Conservation (phyloP, 2,888 invertebrate genomes). For the Lasioglossum villosulum region DNA sequence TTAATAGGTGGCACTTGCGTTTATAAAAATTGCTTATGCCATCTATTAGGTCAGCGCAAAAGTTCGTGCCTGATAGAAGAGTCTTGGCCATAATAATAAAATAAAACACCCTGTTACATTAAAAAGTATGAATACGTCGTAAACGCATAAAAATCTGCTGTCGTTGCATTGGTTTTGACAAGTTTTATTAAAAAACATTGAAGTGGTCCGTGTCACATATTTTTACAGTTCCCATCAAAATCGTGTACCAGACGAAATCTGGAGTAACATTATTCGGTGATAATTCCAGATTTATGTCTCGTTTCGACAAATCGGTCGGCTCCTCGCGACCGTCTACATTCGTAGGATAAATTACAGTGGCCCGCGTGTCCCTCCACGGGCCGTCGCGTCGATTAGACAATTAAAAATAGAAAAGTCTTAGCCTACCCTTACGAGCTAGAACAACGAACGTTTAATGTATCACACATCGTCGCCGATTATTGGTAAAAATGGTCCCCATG, state of each 20-base stretch:
- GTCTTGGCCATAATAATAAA: too few species aligned
- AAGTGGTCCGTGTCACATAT: background rate
- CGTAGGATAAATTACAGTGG: conserved; percentile 24
- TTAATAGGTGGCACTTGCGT: background rate
- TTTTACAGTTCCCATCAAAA: background rate
- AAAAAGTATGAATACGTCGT: background rate
- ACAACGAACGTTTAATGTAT: conserved; percentile 39
- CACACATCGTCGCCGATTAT: conserved; percentile 42
- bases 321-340: conserved; percentile 1
- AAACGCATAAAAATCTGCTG: background rate
- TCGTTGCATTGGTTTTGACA: background rate
- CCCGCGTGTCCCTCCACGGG: background rate
- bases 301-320: background rate
- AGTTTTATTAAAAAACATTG: background rate
- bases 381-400: background rate
- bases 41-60: too few species aligned
- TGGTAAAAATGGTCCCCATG: conserved; percentile 36
- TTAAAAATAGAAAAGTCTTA: conserved; percentile 30
- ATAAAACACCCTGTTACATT: too few species aligned
- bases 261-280: background rate
- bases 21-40: too few species aligned
- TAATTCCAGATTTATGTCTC: conserved; percentile 43
- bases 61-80: too few species aligned
- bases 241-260: background rate
- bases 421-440: conserved; percentile 43